Percentiles rank a stretch among this genome's conserved stretches.
phyloP scores from a whole-genome alignment of 2,888 invertebrate genomes.

The Rotaria macrura region DNA sequence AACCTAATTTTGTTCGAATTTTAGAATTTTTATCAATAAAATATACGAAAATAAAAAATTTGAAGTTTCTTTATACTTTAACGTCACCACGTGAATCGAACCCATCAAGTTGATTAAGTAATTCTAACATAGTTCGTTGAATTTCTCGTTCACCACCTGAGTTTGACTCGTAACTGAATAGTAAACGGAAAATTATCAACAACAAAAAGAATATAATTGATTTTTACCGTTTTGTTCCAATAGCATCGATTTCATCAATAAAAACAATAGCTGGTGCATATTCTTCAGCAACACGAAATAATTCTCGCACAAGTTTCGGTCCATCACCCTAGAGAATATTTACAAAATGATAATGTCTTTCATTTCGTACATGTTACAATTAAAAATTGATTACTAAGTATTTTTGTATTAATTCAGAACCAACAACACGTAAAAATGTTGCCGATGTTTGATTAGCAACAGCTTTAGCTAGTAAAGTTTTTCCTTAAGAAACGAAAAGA shows the following conservation, averaged over 20 bases:
- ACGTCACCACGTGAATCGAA: conserved; percentile 92
- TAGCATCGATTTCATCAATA: conserved; percentile 98
- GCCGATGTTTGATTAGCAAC: conserved; percentile 99
- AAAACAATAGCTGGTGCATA: conserved; percentile 98
- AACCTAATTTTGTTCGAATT: background rate
- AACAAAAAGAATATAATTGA: no score
- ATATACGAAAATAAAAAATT: background rate
- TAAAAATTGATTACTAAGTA: conserved; percentile 58
- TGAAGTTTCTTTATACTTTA: conserved; percentile 58
- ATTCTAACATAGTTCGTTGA: conserved; percentile 96
- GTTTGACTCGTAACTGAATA: conserved; percentile 74
- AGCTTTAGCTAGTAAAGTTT: conserved; percentile 91
- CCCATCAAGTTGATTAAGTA: conserved; percentile 96
- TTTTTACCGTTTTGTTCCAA: conserved; percentile 72
- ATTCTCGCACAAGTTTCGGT: conserved; percentile 87
- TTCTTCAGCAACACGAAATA: conserved; percentile 97
- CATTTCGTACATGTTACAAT: no score
- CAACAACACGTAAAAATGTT: conserved; percentile 92
- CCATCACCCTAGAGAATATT: conserved; percentile 73
- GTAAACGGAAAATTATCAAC: no score
- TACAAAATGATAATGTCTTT: no score
- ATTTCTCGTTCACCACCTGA: conserved; percentile 98
- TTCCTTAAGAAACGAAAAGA: conserved; percentile 46
- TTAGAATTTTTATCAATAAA: background rate
- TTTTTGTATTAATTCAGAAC: conserved; percentile 95